These are phyloP conservation scores for Aphelocoma coerulescens DNA, from an alignment of 2,113 vertebrate species.

Conservation along the genomic window DNA sequence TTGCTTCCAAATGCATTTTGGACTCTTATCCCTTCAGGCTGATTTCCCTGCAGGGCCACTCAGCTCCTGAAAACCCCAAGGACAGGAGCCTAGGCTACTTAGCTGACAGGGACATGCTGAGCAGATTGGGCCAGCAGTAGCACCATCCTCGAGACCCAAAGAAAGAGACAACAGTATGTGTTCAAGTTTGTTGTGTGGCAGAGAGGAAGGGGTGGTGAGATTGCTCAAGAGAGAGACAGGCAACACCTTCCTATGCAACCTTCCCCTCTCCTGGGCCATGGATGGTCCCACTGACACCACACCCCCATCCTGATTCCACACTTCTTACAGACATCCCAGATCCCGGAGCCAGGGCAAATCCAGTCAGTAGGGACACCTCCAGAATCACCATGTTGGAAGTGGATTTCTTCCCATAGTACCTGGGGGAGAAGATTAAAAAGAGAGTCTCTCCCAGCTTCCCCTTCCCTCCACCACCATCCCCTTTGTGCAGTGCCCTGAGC, in stretches of 20 bases:
- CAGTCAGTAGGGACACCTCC: slow-evolving; percentile 65
- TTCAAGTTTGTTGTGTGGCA: background rate
- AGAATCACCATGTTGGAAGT: slow-evolving; percentile 67
- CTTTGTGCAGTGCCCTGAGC: background rate
- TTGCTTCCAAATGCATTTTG: background rate
- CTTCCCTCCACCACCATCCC: background rate
- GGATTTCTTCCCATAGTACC: slow-evolving; percentile 60
- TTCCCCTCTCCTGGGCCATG: background rate
- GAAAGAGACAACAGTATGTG: background rate
- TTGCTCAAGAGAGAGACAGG: background rate
- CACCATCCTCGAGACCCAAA: background rate
- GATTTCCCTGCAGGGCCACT: background rate
- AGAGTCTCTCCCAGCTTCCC: background rate
- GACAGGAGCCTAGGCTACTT: background rate
- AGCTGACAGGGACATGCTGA: background rate
- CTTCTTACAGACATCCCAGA: slow-evolving; percentile 47
- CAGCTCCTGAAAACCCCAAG: background rate
- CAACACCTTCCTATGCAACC: background rate
- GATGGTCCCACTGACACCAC: background rate
- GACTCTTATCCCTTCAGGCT: background rate
- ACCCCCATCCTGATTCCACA: background rate
- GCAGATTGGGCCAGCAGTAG: background rate
- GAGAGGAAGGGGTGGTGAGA: background rate
- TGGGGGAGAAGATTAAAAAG: background rate
- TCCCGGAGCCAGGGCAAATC: slow-evolving; percentile 38